Evolutionary conservation across 2,888 invertebrate genomes (phyloP).

Genomic region (Anorthoa munda): DNA sequence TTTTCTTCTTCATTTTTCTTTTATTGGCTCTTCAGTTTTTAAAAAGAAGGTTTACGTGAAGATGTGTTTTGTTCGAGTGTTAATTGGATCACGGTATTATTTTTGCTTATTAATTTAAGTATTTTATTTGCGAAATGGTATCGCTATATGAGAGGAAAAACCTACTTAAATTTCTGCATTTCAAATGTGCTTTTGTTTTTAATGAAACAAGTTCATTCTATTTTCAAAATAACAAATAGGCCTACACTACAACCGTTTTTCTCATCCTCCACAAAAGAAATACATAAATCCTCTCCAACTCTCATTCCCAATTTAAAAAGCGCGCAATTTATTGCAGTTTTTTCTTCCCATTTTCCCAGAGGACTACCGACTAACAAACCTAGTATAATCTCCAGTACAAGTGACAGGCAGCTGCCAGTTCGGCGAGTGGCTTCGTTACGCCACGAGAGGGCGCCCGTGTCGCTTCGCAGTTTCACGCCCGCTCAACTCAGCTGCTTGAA

Average conservation of each 20-base stretch:
- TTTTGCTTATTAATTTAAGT: background rate
- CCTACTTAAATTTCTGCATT: no score
- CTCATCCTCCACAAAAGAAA: background rate
- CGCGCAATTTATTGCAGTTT: conserved; percentile 43
- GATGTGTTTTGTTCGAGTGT: conserved; percentile 10
- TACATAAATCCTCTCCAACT: background rate
- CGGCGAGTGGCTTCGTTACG: conserved; percentile 84
- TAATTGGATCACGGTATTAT: conserved; percentile 27
- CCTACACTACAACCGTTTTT: conserved; percentile 3
- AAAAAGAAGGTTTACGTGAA: conserved; percentile 46
- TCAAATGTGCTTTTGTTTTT: no score
- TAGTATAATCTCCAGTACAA: conserved; percentile 65
- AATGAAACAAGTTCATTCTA: background rate
- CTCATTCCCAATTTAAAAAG: conserved; percentile 55
- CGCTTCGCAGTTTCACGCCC: conserved; percentile 59
- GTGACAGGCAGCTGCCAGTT: conserved; percentile 85
- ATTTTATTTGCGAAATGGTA: no score
- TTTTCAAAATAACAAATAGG: background rate
- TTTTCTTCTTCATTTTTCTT: conserved; percentile 70
- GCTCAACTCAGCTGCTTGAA: conserved; percentile 63
- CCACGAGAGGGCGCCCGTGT: conserved; percentile 69
- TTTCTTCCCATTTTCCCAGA: conserved; percentile 22
- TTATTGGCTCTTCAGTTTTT: conserved; percentile 66
- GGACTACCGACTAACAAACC: conserved; percentile 62
- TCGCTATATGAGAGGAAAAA: no score